Conservation (phyloP, 1,140 invertebrate species). For the Drosophila obscura region DNA sequence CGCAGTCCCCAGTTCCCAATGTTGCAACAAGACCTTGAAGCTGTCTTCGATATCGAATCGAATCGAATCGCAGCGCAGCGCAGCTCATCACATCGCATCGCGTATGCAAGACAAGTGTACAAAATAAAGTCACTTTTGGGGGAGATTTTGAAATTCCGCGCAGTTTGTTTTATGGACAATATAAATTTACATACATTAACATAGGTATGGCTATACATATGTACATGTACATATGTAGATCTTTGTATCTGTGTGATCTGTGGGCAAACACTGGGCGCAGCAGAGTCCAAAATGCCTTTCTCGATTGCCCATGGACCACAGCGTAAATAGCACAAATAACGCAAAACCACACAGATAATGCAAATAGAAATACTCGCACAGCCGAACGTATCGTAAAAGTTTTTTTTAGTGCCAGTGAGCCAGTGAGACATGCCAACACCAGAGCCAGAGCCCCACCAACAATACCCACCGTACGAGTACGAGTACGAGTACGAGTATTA, state of each 20-base stretch:
- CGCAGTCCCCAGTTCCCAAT: slow-evolving; percentile 37
- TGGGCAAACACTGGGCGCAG: slow-evolving; percentile 50
- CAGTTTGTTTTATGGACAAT: slow-evolving; percentile 60
- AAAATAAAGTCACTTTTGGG: slow-evolving; percentile 27
- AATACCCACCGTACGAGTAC: too few relatives aligned
- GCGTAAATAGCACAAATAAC: slow-evolving; percentile 67
- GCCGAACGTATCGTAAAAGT: slow-evolving; percentile 19
- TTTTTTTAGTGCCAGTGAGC: slow-evolving; percentile 66
- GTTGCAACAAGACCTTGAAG: slow-evolving; percentile 68
- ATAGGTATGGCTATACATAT: slow-evolving; percentile 10
- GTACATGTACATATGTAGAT: background rate
- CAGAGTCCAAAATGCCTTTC: slow-evolving; percentile 71
- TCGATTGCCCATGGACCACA: slow-evolving; percentile 62
- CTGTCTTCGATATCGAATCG: slow-evolving; percentile 53
- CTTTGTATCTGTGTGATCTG: slow-evolving; percentile 38
- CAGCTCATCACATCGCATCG: background rate
- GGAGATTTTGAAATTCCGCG: slow-evolving; percentile 64
- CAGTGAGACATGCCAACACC: background rate
- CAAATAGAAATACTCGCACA: slow-evolving; percentile 42
- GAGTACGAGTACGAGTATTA: too few relatives aligned
- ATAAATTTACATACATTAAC: slow-evolving; percentile 66
- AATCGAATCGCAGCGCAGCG: slow-evolving; percentile 22
- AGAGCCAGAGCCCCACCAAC: too few relatives aligned
- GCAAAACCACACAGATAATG: slow-evolving; percentile 40
- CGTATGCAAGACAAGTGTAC: slow-evolving; percentile 47